phyloP scores from a whole-genome alignment of 2,113 vertebrate species.

The Archilochus colubris region DNA sequence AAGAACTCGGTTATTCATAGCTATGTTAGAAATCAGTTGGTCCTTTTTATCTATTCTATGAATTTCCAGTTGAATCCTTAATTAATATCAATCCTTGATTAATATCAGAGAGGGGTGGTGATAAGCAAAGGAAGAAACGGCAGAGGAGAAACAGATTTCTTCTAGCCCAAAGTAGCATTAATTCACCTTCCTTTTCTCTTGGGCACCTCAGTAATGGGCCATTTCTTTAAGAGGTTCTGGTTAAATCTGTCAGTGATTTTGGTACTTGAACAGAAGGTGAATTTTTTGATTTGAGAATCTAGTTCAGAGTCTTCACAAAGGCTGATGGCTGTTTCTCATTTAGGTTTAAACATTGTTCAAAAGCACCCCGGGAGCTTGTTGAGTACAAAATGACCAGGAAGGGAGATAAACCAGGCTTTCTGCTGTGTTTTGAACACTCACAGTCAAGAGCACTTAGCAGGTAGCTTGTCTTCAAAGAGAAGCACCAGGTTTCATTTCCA shows the following conservation, averaged over 20 bases:
- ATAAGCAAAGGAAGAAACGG: not conserved
- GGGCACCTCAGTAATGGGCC: not conserved
- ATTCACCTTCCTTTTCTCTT: not conserved
- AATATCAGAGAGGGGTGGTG: not conserved
- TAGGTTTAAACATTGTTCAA: not conserved
- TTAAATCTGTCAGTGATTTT: not conserved
- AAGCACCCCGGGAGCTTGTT: not conserved
- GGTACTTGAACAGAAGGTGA: not conserved
- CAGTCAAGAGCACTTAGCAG: not conserved
- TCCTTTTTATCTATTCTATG: not conserved
- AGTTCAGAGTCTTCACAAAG: not conserved
- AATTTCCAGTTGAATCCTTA: not conserved
- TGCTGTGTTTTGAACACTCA: not conserved
- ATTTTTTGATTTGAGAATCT: not conserved
- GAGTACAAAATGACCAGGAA: not conserved
- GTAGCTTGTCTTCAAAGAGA: not conserved
- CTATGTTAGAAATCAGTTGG: not conserved
- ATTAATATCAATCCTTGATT: not conserved
- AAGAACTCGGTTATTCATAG: not conserved
- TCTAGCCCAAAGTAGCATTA: not conserved
- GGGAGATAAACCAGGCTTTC: not conserved
- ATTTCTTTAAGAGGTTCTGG: not conserved
- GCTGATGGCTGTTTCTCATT: not conserved
- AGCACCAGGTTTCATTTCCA: not conserved
- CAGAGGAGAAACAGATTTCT: not conserved